These are phyloP conservation scores for Lordiphosa andalusiaca DNA, from an alignment of 2,888 invertebrate species.

Conservation along the genomic window DNA sequence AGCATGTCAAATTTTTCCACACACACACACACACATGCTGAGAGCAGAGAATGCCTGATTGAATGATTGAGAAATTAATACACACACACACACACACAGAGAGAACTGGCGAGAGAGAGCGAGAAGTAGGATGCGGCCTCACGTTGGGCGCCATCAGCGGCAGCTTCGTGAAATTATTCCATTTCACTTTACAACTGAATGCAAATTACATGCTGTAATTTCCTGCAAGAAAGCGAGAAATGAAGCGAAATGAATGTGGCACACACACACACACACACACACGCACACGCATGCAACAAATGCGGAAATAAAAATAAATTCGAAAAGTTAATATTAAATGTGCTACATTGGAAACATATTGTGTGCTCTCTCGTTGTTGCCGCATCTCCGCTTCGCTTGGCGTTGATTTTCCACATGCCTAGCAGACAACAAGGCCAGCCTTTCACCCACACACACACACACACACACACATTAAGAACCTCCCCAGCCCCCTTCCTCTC, in stretches of 20 bases:
- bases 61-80: background rate
- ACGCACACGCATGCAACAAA: constrained; percentile 7
- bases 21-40: constrained; percentile 39
- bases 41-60: background rate
- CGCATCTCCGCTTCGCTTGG: constrained; percentile 40
- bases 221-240: constrained; percentile 73
- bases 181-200: constrained; percentile 74
- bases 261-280: constrained; percentile 22
- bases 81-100: background rate
- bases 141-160: constrained; percentile 49
- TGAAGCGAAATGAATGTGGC: constrained; percentile 68
- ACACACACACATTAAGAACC: background rate
- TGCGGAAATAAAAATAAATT: constrained; percentile 41
- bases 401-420: constrained; percentile 70
- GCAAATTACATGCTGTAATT: constrained; percentile 73
- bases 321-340: constrained; percentile 73
- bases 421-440: constrained; percentile 59
- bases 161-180: constrained; percentile 70
- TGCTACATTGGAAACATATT: constrained; percentile 73
- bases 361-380: constrained; percentile 30
- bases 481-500: background rate
- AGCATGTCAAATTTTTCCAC: constrained; percentile 72
- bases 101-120: background rate
- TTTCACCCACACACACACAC: constrained; percentile 2
- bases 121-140: constrained; percentile 8